Base-by-base conservation (phyloP, 2,797 vertebrate genomes). In the Bryconaethiops microstoma region DNA sequence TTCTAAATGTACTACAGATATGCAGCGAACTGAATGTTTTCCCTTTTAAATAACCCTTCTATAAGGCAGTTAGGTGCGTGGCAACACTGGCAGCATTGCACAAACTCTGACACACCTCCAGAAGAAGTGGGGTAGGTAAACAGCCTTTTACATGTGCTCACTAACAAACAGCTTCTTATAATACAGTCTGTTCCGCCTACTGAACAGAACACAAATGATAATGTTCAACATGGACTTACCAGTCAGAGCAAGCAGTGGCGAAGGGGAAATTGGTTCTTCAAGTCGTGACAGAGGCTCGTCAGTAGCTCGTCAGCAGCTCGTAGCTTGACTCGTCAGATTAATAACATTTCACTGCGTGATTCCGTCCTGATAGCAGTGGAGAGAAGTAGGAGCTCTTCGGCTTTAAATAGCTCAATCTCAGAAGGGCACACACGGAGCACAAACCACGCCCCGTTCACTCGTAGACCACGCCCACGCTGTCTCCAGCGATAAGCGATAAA, bases 391-490 rank as follows among this genome's bases (percentile, higher is more conserved):
- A 25, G 59, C 42, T 65, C 64, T 72, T 79, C 63, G 39, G 74
- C 80, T 87, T 86, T 85, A 87, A 86, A 87, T 78, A 80, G 80
- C 81, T 84, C 75, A 71, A 35, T 77, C 57, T 45, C 80, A 74
- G 57, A 2, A 48, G 14, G 62, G 65, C 68, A 67, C 29, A 60
- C 68, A 39, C 60, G 3, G 14, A 12, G 23, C 72, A 35, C 65
- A 45, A 39, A 42, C 77, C 67, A 69, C 83, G 64, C 54, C 77
- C 42, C 59, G 74, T 7, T 16, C 4, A 1, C 5, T 12, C 54
- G 40, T 52, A 62, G n/a, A 23, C 77, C 60, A 69, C 83, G 64
- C 54, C 77, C 25, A 52, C 74, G 17, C 21, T 13, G 19, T 19
- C 65, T 48, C 59, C 77, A 82, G 54, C 16, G 14, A 42, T 63